phyloP scores from a whole-genome alignment of 2,797 vertebrate species.

The Erithacus rubecula region DNA sequence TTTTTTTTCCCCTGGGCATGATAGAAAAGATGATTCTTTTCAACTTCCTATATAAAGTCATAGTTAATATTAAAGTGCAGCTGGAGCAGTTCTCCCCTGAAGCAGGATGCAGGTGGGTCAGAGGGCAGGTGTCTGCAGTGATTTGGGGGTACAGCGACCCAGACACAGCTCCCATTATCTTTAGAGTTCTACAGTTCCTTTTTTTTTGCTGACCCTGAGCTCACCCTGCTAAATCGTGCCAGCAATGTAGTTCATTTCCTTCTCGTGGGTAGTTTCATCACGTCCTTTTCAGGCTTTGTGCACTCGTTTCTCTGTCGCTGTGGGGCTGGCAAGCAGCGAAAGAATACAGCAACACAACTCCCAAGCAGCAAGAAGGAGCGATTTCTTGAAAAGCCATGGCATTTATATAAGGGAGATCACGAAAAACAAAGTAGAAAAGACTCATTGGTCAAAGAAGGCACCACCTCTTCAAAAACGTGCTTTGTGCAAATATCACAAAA shows the following conservation, averaged over 20 bases:
- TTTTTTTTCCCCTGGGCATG: too few relatives aligned
- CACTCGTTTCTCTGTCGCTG: not conserved
- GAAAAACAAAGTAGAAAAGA: too few relatives aligned
- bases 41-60: not conserved
- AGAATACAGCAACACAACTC: too few relatives aligned
- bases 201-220: not conserved
- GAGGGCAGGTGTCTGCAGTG: not conserved
- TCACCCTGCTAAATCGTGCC: not conserved
- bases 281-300: accelerated
- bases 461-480: too few relatives aligned
- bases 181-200: not conserved
- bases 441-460: too few relatives aligned
- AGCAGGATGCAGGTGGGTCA: accelerated
- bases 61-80: not conserved
- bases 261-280: accelerated
- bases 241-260: too few relatives aligned
- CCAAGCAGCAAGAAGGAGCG: too few relatives aligned
- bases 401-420: too few relatives aligned
- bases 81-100: not conserved
- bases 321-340: too few relatives aligned
- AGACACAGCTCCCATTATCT: not conserved
- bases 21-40: not conserved
- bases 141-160: too few relatives aligned
- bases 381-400: too few relatives aligned
- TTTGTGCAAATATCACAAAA: too few relatives aligned